Evolutionary conservation across 2,888 invertebrate genomes (phyloP), one percentile per base, ranked within the genome.

Genomic region (Polydrusus cervinus): DNA sequence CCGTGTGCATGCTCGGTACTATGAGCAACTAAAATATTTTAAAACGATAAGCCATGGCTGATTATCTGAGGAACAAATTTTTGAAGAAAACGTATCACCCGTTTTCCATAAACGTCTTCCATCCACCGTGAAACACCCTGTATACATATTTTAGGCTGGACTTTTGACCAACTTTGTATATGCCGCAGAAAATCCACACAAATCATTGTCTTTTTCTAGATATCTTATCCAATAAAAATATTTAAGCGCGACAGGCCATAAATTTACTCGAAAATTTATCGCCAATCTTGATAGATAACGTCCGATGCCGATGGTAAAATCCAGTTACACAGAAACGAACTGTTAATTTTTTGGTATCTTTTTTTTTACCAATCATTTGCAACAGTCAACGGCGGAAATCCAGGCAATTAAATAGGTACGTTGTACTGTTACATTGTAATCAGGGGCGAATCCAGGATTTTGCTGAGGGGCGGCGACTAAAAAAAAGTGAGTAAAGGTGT

Each of bases 211-310:
- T 60, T 51, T 45, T 67, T 64, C 30, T 34, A 67, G 67, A 75
- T 71, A 75, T 49, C 71, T 71, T 75, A 71, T 71, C 71, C 66
- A 34, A 75, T 34, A 69, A 71, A 71, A 75, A 71, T 65, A 71
- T 71, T 49, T 47, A 64, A 51, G 38, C 6, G 45, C 55, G 65
- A 71, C 75, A 62, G 45, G 57, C 62, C 16, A 62, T 71, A 67
- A 71, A 71, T 71, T 61, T 20, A 25, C 49, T 30, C 3, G 66
- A 51, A 71, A 75, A 67, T 73, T 71, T 75, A 75, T 75, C 66
- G 71, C 53, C 67, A 61, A 18, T 65, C 69, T 45, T 65, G 43
- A 74, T 64, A 60, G 67, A 74, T 62, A 62, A 20, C 34, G 68
- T 40, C 51, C 47, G 43, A 55, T n/a, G 53, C 51, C 47, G 43